Percentiles rank a stretch among this genome's conserved stretches.
phyloP scores from a whole-genome alignment of 2,888 invertebrate species.

The Scaptodrosophila latifasciaeformis region DNA sequence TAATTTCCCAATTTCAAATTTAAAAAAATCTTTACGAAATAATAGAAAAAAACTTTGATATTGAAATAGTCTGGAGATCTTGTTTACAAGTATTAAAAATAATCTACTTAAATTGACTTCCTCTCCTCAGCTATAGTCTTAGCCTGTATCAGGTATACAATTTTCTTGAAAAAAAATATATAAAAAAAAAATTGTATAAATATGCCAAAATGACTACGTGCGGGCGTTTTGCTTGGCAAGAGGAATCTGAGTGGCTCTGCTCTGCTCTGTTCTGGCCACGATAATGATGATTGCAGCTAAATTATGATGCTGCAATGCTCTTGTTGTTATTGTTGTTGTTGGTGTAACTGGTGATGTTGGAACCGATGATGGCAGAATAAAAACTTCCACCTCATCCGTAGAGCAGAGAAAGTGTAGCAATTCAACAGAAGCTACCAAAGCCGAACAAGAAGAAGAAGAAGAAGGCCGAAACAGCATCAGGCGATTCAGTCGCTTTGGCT shows the following conservation, averaged over 20 bases:
- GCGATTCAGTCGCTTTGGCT: constrained; percentile 7
- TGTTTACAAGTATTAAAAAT: too few species aligned
- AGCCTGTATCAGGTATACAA: too few species aligned
- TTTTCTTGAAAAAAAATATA: too few species aligned
- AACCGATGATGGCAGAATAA: too few species aligned
- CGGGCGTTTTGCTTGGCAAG: constrained; percentile 55
- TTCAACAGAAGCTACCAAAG: constrained; percentile 61
- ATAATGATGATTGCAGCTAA: constrained; percentile 74
- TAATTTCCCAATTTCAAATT: too few species aligned
- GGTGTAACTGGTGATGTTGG: constrained; percentile 30
- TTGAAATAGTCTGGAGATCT: too few species aligned
- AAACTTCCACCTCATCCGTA: too few species aligned
- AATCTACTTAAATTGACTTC: too few species aligned
- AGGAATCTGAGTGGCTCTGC: constrained; percentile 48
- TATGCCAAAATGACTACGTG: constrained; percentile 61
- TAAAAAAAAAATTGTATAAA: constrained; percentile 4
- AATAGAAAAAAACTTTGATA: too few species aligned
- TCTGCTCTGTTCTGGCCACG: constrained; percentile 42
- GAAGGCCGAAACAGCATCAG: constrained; percentile 26
- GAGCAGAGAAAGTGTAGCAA: constrained; percentile 55
- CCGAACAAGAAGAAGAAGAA: constrained; percentile 29
- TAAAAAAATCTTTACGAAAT: too few species aligned
- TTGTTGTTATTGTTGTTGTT: constrained; percentile 17
- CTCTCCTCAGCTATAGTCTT: too few species aligned
- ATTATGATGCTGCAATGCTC: constrained; percentile 67